Base-by-base conservation (phyloP, 2,888 invertebrate genomes). In the Drosophila stalkeri region DNA sequence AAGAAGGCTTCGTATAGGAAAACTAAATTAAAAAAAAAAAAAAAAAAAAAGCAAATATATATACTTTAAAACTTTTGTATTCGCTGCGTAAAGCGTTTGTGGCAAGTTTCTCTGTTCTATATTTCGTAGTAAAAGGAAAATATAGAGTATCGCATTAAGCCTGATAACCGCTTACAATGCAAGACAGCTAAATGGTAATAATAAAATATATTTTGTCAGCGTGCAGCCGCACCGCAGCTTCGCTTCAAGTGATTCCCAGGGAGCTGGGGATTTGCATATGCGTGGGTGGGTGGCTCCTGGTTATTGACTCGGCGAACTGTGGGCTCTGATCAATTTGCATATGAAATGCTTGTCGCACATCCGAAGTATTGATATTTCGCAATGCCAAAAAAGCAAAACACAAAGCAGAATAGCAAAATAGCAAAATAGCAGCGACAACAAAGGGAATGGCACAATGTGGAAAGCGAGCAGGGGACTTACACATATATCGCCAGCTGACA, bases 241-340 rank as follows among this genome's bases (percentile, higher is more conserved):
- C 9, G 11, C 43, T 4, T 31, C 18, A 57, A 56, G 68, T 47
- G 55, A n/a, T 20, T 46, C 35, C 49, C 54, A 49, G 62, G 61
- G 54, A 55, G 31, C 43, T 31, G 41, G 37, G 37, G 64, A 80
- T 82, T 78, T 81, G 69, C 81, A 82, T 75, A 71, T 61, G 63
- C 51, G 55, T 65, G 66, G 76, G 46, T 62, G 43, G 56, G 39
- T 62, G 43, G 56, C 47, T 60, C 72, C 76, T 60, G 56, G 51
- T 64, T 80, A 83, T 80, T 80, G 77, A 70, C 72, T 69, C 60
- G 63, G 33, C 47, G 47, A 66, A 52, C 64, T 65, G 54, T 64
- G 69, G 66, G 65, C 52, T 71, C 83, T 64, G 77, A 77, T 71
- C 86, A 83, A 83, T 86, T 88, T 83, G 72, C 86, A 83, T 83